Conservation (phyloP, 2,888 invertebrate species). For the Tillus elongatus region DNA sequence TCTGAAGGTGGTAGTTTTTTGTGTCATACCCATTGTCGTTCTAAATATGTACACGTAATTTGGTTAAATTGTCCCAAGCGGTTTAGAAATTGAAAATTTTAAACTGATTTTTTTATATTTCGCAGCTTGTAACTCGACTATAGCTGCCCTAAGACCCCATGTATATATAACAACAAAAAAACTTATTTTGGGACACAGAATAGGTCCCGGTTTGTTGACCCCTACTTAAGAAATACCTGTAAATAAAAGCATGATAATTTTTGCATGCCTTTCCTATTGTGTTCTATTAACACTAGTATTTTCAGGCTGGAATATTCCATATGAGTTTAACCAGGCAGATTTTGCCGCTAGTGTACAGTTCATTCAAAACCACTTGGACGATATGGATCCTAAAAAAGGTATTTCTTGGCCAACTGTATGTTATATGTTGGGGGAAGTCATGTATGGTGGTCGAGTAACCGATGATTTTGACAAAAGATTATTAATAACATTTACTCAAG, state of each 20-base stretch:
- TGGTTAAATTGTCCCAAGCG: no score
- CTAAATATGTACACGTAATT: no score
- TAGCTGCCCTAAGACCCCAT: no score
- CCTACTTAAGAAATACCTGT: neutral
- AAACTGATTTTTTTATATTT: no score
- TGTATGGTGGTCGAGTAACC: slow-evolving; percentile 78
- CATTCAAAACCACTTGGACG: slow-evolving; percentile 92
- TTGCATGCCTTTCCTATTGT: no score
- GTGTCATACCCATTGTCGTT: no score
- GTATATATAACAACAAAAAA: no score
- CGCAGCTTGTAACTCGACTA: no score
- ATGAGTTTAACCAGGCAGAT: slow-evolving; percentile 95
- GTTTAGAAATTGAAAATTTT: no score
- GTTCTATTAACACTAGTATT: slow-evolving; percentile 2
- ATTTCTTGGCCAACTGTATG: slow-evolving; percentile 96
- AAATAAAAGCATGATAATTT: neutral
- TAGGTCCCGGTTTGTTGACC: no score
- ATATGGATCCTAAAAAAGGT: slow-evolving; percentile 93
- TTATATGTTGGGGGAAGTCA: slow-evolving; percentile 93
- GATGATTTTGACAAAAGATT: slow-evolving; percentile 95
- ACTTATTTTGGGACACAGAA: no score
- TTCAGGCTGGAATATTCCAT: slow-evolving; percentile 91
- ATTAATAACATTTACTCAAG: slow-evolving; percentile 81
- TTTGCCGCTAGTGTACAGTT: slow-evolving; percentile 93
- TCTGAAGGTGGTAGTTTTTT: no score